Conservation (phyloP, 2,113 vertebrate species). For the Triplophysa siluroides region DNA sequence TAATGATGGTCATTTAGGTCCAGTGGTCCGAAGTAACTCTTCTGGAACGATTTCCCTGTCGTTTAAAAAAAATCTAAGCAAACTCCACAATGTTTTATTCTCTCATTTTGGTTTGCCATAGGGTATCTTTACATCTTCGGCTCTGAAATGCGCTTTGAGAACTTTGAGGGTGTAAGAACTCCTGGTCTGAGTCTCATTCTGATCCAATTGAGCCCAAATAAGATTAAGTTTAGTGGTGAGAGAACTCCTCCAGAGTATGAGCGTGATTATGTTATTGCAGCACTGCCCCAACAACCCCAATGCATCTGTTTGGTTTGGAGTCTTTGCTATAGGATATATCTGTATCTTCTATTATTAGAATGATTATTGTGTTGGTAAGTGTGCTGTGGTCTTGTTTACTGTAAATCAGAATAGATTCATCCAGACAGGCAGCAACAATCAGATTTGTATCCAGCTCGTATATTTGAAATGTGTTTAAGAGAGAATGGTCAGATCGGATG, state of each 20-base stretch:
- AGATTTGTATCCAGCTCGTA: no score
- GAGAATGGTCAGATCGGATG: no score
- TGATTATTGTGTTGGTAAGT: not conserved
- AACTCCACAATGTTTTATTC: constrained; percentile 40
- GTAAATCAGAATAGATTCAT: no score
- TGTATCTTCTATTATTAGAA: not conserved
- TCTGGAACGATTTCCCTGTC: constrained; percentile 8
- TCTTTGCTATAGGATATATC: not conserved
- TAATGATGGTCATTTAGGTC: constrained; percentile 19
- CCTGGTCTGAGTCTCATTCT: constrained; percentile 39
- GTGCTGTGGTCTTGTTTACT: not conserved
- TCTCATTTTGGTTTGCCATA: constrained; percentile 12
- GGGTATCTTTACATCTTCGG: constrained; percentile 24
- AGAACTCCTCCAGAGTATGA: constrained; percentile 34
- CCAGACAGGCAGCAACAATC: no score
- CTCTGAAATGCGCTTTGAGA: constrained; percentile 44
- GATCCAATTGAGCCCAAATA: constrained; percentile 60
- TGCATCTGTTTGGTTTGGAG: not conserved
- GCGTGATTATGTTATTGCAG: constrained; percentile 39
- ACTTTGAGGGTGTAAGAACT: constrained; percentile 47
- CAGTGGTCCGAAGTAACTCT: constrained; percentile 20
- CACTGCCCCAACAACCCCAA: not conserved
- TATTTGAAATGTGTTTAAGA: no score
- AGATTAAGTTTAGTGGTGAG: constrained; percentile 45
- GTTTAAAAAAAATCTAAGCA: constrained; percentile 20